Evolutionary conservation across 2,113 vertebrate species (phyloP).

Genomic region (Sorex fumeus): DNA sequence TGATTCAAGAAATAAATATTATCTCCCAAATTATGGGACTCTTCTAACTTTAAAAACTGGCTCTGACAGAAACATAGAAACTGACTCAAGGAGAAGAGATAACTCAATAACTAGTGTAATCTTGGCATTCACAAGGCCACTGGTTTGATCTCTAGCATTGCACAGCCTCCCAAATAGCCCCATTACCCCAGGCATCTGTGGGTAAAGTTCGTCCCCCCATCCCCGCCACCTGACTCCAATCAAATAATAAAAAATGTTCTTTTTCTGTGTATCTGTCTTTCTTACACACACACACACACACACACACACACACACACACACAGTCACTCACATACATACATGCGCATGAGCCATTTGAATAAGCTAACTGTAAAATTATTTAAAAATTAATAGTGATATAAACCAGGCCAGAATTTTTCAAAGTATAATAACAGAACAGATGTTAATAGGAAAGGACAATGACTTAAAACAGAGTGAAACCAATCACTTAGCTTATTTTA

Average conservation of each 20-base stretch:
- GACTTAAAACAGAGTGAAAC: neutral
- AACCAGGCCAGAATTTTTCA: neutral
- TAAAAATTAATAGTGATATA: constrained; percentile 13
- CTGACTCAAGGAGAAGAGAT: no score
- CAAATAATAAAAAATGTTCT: no score
- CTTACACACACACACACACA: neutral
- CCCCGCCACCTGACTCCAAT: no score
- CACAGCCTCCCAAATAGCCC: no score
- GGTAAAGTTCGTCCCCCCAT: no score
- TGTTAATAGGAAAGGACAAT: neutral
- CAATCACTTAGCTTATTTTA: neutral
- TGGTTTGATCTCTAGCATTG: no score
- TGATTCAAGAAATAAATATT: neutral
- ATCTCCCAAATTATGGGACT: neutral
- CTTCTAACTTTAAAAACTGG: constrained; percentile 21
- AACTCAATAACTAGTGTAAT: no score
- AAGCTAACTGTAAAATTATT: neutral
- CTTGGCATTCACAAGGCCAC: no score
- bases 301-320: neutral
- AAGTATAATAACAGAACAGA: constrained; percentile 33
- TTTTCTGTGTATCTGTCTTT: neutral
- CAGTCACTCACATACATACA: neutral
- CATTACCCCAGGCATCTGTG: no score
- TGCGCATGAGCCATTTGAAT: neutral
- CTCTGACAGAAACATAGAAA: neutral